Conservation (phyloP, 2,797 vertebrate species). For the Stomatorhinus walkeri region DNA sequence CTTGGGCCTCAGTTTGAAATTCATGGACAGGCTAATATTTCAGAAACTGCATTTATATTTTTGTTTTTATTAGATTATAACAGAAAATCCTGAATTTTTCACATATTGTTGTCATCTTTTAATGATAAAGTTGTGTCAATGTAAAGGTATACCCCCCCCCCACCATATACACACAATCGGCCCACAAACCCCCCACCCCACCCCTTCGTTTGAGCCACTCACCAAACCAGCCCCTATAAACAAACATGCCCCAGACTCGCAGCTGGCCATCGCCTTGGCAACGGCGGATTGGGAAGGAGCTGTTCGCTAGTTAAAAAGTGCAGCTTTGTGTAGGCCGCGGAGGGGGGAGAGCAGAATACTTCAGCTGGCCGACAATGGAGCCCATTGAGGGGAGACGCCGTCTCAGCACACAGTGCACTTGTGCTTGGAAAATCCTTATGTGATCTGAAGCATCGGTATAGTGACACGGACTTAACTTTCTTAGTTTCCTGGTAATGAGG, state of each 20-base stretch:
- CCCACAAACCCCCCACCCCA: neutral
- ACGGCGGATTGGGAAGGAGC: conserved; percentile 57
- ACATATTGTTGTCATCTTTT: neutral
- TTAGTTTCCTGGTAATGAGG: conserved; percentile 21
- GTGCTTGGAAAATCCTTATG: conserved; percentile 39
- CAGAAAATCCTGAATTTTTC: neutral
- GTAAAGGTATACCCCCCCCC: neutral
- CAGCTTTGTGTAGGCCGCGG: conserved; percentile 51
- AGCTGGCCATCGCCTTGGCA: conserved; percentile 71
- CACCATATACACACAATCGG: neutral
- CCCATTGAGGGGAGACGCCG: conserved; percentile 46
- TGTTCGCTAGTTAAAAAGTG: conserved; percentile 58
- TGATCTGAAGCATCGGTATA: conserved; percentile 38
- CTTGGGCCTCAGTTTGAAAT: neutral
- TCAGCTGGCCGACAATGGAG: conserved; percentile 41
- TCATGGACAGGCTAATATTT: neutral
- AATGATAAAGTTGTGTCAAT: neutral
- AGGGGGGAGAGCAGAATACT: conserved; percentile 43
- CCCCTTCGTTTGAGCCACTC: conserved; percentile 58
- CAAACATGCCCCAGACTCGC: conserved; percentile 61
- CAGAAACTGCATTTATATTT: neutral
- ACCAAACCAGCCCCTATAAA: conserved; percentile 63
- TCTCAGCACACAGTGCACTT: conserved; percentile 37
- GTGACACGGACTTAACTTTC: conserved; percentile 33
- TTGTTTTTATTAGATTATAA: neutral